These are phyloP conservation scores for Dryadula phaetusa DNA, from an alignment of 2,888 invertebrate genomes.

Conservation along the genomic window DNA sequence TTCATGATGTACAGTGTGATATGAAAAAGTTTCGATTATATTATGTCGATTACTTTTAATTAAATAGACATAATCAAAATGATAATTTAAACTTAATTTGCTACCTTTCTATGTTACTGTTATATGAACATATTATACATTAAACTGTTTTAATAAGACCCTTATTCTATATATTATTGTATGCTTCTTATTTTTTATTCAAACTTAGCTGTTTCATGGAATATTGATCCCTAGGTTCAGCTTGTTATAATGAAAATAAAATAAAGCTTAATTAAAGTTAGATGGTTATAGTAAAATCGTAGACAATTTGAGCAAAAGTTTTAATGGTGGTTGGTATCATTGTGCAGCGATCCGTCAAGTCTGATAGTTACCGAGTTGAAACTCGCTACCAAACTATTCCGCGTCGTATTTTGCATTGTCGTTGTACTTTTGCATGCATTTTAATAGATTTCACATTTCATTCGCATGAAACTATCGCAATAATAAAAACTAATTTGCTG, in stretches of 20 bases:
- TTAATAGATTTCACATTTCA: conserved; percentile 25
- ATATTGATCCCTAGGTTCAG: no score
- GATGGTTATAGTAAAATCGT: conserved; percentile 10
- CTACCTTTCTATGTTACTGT: background rate
- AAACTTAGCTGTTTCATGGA: no score
- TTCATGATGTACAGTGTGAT: conserved; percentile 4
- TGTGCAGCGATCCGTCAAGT: conserved; percentile 49
- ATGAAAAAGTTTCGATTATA: conserved; percentile 12
- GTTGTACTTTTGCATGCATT: conserved; percentile 26
- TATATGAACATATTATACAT: no score
- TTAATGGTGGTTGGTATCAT: conserved; percentile 23
- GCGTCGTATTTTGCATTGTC: conserved; percentile 22
- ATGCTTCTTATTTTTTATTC: no score
- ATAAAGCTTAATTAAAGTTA: background rate
- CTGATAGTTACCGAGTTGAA: conserved; percentile 35
- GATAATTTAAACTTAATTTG: background rate
- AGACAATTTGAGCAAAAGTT: conserved; percentile 21
- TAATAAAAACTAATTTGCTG: background rate
- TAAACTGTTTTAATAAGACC: no score
- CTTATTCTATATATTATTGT: no score
- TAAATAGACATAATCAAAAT: background rate
- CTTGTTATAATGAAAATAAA: background rate
- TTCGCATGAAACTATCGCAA: background rate
- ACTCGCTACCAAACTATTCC: conserved; percentile 31
- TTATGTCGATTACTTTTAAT: background rate